Evolutionary conservation across 2,797 vertebrate genomes (phyloP), one percentile per base, ranked within the genome.

Genomic region (Urosaurus nigricauda): DNA sequence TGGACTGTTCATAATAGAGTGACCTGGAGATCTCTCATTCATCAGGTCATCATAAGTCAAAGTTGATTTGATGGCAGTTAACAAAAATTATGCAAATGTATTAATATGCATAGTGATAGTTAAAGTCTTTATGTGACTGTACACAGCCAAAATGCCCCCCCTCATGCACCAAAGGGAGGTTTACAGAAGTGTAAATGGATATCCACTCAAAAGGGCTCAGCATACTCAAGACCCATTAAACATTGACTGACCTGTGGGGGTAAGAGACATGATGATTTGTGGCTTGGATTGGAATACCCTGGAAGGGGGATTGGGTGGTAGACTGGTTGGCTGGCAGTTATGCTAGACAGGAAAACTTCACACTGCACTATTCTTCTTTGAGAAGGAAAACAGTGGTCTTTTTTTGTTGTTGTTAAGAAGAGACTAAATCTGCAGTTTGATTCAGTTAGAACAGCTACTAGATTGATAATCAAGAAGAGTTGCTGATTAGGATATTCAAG

Each of bases 401-500:
- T 74, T n/a, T 79, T 11, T 26, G 37, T 60, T 65, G 40, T n/a
- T n/a, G n/a, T n/a, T n/a, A n/a, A n/a, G n/a, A 65, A 83, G 24
- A 43, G 65, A n/a, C 8, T 83, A 9, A 81, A 60, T 75, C 47
- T 26, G 63, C 4, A 9, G 2, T 53, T 5, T 35, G 2, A 2
- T 43, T 83, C 12, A 86, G 40, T 16, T 47, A 86, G 85, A 53
- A 85, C 6, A 88, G 11, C 47, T 58, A 6, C 71, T 85, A 32
- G 11, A 73, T 63, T 24, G 68, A 40, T 85, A 81, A 90, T 81
- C 19, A 35, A 74, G 43, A 40, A 81, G n/a, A 56, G 13, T 60
- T 40, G 88, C 88, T 85, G 83, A 91, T 82, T 94, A 87, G 47
- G 88, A 70, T 53, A 83, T 86, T 82, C 60, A 43, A 58, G 29